Evolutionary conservation across 1,140 invertebrate species (phyloP).

Genomic region (Himalopsyche phryganea): DNA sequence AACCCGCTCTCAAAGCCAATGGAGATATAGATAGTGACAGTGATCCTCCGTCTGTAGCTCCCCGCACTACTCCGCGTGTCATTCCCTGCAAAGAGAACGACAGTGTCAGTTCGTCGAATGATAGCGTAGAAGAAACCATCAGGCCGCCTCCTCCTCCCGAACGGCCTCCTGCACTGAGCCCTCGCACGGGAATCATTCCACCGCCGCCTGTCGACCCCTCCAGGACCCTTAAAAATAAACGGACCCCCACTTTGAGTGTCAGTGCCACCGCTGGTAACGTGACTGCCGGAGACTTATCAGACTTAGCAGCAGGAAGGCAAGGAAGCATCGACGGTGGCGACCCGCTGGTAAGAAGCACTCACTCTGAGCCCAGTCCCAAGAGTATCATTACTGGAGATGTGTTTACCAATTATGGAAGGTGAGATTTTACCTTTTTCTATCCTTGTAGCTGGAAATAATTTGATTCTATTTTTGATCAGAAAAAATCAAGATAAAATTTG

Average conservation of each 20-base stretch:
- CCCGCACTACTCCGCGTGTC: neutral
- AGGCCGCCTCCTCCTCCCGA: conserved; percentile 18
- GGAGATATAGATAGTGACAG: conserved; percentile 13
- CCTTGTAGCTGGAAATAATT: neutral
- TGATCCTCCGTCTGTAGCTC: conserved; percentile 28
- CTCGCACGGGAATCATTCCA: conserved; percentile 1
- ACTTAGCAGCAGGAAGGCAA: neutral
- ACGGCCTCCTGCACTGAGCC: conserved; percentile 20
- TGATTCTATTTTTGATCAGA: neutral
- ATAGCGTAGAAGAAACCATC: neutral
- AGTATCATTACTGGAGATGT: neutral
- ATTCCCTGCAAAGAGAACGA: neutral
- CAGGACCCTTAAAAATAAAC: too few species aligned
- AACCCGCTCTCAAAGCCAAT: conserved; percentile 18
- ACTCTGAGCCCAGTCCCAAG: conserved; percentile 16
- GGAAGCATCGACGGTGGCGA: conserved; percentile 3
- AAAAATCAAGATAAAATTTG: too few species aligned
- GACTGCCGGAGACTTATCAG: neutral
- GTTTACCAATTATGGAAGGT: conserved; percentile 11
- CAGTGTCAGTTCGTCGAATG: neutral
- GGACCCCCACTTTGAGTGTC: too few species aligned
- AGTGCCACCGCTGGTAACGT: too few species aligned
- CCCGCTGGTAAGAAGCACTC: neutral
- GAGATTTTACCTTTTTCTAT: neutral
- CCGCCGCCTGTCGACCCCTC: too few species aligned